phyloP scores from a whole-genome alignment of 2,113 vertebrate species.

The zebrafish (Danio rerio) region DNA sequence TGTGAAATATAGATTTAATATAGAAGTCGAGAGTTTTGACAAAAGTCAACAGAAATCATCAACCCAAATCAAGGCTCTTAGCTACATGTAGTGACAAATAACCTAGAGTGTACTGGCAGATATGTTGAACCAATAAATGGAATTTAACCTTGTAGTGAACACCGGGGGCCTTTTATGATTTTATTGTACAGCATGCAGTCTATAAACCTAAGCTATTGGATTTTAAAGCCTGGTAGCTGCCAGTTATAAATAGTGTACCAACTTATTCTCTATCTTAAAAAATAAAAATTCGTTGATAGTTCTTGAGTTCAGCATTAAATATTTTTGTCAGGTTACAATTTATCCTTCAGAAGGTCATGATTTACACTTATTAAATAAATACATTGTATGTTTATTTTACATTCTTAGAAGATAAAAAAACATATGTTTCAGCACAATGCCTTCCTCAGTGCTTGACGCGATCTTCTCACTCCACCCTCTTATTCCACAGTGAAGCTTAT shows the following conservation, averaged over 20 bases:
- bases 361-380: no score
- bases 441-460: no score
- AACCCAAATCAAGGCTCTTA: not conserved
- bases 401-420: no score
- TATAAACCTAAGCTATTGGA: not conserved
- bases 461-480: no score
- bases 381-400: no score
- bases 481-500: no score
- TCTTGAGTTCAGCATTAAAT: not conserved
- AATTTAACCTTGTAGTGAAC: constrained; percentile 20
- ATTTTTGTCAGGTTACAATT: no score
- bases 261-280: not conserved
- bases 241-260: not conserved
- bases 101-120: not conserved
- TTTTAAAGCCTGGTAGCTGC: not conserved
- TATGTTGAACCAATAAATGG: not conserved
- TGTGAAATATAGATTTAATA: not conserved
- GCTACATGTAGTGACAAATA: not conserved
- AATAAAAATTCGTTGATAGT: no score
- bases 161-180: constrained; percentile 12
- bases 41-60: not conserved
- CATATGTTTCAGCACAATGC: no score
- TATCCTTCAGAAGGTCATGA: no score
- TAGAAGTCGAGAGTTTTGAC: not conserved
- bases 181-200: not conserved